Base-by-base conservation (phyloP, 2,888 invertebrate species). In the Punctoribates punctum region DNA sequence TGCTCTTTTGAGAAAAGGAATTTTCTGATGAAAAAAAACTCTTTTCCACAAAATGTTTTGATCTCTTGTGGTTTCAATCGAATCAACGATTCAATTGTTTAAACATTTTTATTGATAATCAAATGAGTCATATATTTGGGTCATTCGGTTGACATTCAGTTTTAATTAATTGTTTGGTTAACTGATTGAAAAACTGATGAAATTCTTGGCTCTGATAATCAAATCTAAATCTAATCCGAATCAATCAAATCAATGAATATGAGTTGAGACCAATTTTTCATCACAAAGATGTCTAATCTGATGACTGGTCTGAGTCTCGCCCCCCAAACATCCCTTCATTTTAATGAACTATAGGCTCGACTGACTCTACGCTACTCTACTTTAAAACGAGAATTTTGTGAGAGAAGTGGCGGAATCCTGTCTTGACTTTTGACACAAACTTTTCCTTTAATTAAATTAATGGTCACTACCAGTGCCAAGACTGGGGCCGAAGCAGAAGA, bases 381-480 rank as follows among this genome's bases (percentile, higher is more conserved):
- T 42, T 42, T 42, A 57, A 57, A 57, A 57, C 57, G 5, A 57
- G 57, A 57, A 57, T 57, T 57, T 57, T 23, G n/a, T 57, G 23
- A 57, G 20, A 57, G 13, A 57, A 57, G 57, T 57, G 57, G 25
- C 57, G 57, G 57, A 57, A 57, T 9, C 57, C 1, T 13, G 11
- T 42, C 13, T 42, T 11, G 8, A 42, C 13, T 9, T 42, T 42
- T 42, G 11, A 5, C 11, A 11, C 1, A 42, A 13, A 42, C 42
- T 13, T 42, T 5, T 42, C 42, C 8, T 42, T 42, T 13, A 42
- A 42, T 13, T 42, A 8, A 8, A 42, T 42, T 42, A 42, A 42
- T 42, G 42, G 42, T 42, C 42, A 42, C 54, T 23, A 54, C n/a
- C n/a, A 20, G 20, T 20, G 20, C 20, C 54, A 1, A 20, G 1